phyloP scores from a whole-genome alignment of 2,888 invertebrate genomes.

The Polylopha cassiicola region DNA sequence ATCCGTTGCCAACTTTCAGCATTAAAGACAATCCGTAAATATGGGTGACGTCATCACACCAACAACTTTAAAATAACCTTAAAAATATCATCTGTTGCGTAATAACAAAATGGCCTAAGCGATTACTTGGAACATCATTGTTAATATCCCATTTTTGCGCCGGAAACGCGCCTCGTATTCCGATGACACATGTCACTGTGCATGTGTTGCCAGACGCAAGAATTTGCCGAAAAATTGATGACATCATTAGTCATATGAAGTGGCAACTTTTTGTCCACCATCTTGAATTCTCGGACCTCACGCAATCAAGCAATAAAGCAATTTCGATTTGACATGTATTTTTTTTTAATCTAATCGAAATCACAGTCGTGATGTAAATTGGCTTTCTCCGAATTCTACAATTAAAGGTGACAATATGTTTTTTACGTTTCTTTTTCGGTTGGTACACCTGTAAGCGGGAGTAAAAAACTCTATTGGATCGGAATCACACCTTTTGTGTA shows the following conservation, averaged over 20 bases:
- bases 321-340: constrained; percentile 5
- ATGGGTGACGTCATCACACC: too few relatives aligned
- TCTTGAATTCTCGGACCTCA: constrained; percentile 51
- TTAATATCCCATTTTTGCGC: constrained; percentile 39
- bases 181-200: constrained; percentile 61
- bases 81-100: too few relatives aligned
- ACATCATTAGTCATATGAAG: constrained; percentile 67
- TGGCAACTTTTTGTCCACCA: constrained; percentile 35
- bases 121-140: constrained; percentile 28
- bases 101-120: too few relatives aligned
- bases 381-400: constrained; percentile 15
- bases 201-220: constrained; percentile 52
- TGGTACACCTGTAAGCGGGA: constrained; percentile 40
- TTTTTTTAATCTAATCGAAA: constrained; percentile 11
- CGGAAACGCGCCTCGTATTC: constrained; percentile 63
- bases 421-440: constrained; percentile 14
- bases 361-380: constrained; percentile 19
- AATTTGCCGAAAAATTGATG: constrained; percentile 62
- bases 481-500: constrained; percentile 72
- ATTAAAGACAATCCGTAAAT: too few relatives aligned
- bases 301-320: constrained; percentile 30
- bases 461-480: constrained; percentile 57
- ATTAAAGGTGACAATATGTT: constrained; percentile 18
- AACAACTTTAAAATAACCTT: too few relatives aligned
- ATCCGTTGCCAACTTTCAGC: too few relatives aligned